Base-by-base conservation (phyloP, 2,888 invertebrate genomes). In the Pterobdella sp. region DNA sequence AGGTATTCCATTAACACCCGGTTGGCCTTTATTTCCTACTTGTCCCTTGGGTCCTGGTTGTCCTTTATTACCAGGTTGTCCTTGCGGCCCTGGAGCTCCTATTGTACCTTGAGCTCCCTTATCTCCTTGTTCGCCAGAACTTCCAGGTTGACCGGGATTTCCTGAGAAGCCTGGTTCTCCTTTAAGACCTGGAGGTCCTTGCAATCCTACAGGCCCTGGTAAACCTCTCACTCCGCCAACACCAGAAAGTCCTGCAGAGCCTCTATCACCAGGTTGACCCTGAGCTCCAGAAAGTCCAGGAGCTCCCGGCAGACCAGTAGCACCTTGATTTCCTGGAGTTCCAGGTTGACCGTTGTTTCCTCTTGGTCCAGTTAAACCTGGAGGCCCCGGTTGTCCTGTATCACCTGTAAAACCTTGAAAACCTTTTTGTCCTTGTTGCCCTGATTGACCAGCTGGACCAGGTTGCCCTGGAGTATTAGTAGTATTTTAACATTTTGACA, bases 161-260 rank as follows among this genome's bases (percentile, higher is more conserved):
- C 74, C 76, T 36, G 72, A 14, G 34, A 37, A n/a, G 0, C 76
- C 76, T 69, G 37, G 60, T 22, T 34, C 31, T 10, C 77, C 77
- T 35, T 60, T 66, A 7, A 87, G 83, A 31, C 92, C 92, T 42
- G 88, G 87, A 75, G 88, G 85, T 3, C 92, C 92, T 1, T 89
- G 86, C 80, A 88, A 90, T 36, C 77, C 77, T 31, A 77, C 74
- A 36, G 74, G 76, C 77, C 74, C 80, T 10, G 79, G 70, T 26
- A 77, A 77, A 52, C 82, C 82, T 35, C 36, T 31, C 3, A 26
- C 42, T 22, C 75, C 75, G 37, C 4, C 14, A 22, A 37, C 3
- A 29, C 75, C 75, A 60, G 60, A 26, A 10, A 36, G 35, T 0
- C 77, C 77, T 42, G 49, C 71, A 0, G 49, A 18, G 22, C 77